These are phyloP conservation scores for Henricia sp. DNA, from an alignment of 53 echinoderm and acorn worm genomes.

Conservation along the genomic window DNA sequence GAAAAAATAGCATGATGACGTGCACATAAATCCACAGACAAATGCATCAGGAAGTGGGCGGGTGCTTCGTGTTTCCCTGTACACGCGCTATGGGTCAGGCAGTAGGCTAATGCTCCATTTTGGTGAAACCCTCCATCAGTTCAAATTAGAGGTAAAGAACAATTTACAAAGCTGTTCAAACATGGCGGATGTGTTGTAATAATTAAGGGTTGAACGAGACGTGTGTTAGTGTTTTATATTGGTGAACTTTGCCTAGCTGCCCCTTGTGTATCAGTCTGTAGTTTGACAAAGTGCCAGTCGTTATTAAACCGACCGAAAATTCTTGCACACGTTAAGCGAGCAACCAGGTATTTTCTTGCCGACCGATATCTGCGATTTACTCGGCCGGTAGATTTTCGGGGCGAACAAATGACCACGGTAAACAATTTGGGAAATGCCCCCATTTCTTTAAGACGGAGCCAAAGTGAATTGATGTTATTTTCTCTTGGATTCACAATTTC, in stretches of 20 bases:
- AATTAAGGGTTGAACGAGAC: not conserved
- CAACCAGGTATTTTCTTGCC: not conserved
- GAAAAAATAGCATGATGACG: too few species aligned
- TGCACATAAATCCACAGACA: not conserved
- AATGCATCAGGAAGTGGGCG: not conserved
- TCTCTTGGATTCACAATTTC: too few species aligned
- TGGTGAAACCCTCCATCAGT: conserved; percentile 8
- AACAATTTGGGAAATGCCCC: not conserved
- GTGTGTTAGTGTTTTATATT: conserved; percentile 1
- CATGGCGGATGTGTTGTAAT: not conserved
- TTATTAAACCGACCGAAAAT: not conserved
- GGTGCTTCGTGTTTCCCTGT: not conserved
- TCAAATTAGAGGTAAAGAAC: not conserved
- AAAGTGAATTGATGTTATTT: not conserved
- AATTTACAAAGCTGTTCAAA: conserved; percentile 37
- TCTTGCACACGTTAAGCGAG: conserved; percentile 8
- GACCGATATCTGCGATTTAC: not conserved
- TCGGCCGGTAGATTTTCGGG: not conserved
- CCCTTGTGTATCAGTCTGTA: not conserved
- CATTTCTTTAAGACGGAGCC: not conserved
- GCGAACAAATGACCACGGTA: not conserved
- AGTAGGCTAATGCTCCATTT: too few species aligned
- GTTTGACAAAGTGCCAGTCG: not conserved
- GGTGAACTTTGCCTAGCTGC: conserved; percentile 53
- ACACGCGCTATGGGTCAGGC: not conserved